Conservation (phyloP, 2,113 vertebrate species). For the Cyrtonyx montezumae region DNA sequence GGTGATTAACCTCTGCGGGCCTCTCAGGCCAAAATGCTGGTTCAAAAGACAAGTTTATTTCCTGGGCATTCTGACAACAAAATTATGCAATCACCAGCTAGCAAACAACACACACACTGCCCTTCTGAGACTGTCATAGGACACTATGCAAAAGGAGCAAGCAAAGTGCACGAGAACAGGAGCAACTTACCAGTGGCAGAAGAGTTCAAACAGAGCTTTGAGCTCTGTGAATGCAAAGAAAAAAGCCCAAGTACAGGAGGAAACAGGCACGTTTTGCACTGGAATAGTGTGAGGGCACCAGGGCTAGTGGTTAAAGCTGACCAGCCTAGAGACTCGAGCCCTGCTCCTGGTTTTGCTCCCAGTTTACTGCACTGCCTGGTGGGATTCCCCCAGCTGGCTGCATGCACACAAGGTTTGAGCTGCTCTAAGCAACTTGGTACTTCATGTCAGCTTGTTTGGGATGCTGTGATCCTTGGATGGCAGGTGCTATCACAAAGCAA, state of each 20-base stretch:
- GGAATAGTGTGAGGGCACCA: background rate
- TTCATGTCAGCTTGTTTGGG: background rate
- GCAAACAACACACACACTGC: background rate
- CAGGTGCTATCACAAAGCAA: constrained; percentile 30
- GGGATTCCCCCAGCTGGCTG: background rate
- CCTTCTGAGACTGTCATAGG: background rate
- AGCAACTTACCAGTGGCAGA: background rate
- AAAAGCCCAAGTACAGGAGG: background rate
- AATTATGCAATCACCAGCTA: background rate
- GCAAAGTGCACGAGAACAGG: background rate
- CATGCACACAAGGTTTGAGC: background rate
- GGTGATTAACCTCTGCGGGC: background rate
- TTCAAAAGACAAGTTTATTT: background rate
- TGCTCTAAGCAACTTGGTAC: background rate
- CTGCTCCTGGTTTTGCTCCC: background rate
- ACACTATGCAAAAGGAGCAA: background rate
- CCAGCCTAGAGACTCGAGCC: background rate
- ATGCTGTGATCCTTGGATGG: background rate
- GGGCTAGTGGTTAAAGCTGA: background rate
- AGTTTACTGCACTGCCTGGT: background rate
- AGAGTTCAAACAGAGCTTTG: background rate
- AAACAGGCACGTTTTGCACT: background rate
- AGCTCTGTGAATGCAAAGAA: background rate
- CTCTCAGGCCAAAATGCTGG: background rate
- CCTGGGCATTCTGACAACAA: background rate